A percentile compares a stretch with the other conserved stretches of the same genome.
These are phyloP conservation scores for Etheostoma spectabile DNA, from an alignment of 2,113 vertebrate genomes.

Conservation along the genomic window DNA sequence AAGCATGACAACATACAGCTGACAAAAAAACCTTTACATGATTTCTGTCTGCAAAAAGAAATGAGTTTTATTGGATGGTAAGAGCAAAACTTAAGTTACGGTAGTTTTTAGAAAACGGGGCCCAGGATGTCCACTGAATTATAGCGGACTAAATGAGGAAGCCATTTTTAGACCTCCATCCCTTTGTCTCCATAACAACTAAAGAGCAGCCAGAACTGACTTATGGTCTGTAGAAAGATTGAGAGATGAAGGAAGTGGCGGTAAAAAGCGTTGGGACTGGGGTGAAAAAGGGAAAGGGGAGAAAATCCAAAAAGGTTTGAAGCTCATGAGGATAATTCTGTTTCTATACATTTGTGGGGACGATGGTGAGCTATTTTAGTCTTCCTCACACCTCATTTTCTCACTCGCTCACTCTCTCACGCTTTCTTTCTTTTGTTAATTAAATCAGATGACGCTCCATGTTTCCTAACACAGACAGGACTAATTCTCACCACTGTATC, in stretches of 20 bases:
- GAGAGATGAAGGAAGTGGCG: constrained; percentile 43
- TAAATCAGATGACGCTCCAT: constrained; percentile 66
- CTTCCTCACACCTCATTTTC: constrained; percentile 10
- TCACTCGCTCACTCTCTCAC: constrained; percentile 9
- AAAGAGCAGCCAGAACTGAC: constrained; percentile 56
- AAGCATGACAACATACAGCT: not conserved
- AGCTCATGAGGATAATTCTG: constrained; percentile 43
- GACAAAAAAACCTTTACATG: not conserved
- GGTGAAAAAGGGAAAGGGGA: not conserved
- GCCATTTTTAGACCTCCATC: constrained; percentile 60
- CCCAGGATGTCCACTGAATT: constrained; percentile 34
- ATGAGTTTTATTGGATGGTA: not conserved
- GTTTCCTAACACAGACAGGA: constrained; percentile 56
- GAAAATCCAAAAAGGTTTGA: constrained; percentile 50
- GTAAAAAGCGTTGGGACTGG: not conserved
- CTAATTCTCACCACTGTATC: constrained; percentile 60
- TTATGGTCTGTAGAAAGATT: constrained; percentile 65
- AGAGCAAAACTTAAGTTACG: not conserved
- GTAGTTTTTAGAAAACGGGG: not conserved
- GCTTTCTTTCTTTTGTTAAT: constrained; percentile 63
- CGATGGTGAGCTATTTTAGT: constrained; percentile 69
- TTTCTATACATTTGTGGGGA: constrained; percentile 63
- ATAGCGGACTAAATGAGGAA: constrained; percentile 47
- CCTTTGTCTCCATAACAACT: constrained; percentile 70
- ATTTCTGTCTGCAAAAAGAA: not conserved